Percentiles rank a stretch among this genome's conserved stretches.
phyloP scores from a whole-genome alignment of 2,113 vertebrate genomes.

The Ploceus nigricollis region DNA sequence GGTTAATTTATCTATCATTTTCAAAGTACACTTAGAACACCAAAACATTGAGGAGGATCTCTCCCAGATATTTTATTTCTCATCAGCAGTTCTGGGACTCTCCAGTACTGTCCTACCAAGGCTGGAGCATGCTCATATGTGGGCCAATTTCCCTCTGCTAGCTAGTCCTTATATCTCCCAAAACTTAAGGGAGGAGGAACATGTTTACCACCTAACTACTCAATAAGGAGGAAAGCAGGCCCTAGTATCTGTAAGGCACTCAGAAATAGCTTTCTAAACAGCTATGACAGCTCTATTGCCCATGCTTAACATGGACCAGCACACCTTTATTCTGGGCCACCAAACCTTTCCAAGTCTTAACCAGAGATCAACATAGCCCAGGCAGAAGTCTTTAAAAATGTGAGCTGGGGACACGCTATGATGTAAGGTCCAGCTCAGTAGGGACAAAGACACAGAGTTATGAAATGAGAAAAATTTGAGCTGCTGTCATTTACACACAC shows the following conservation, averaged over 20 bases:
- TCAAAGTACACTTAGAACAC: not conserved
- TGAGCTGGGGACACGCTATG: not conserved
- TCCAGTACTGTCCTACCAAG: not conserved
- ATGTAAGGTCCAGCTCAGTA: not conserved
- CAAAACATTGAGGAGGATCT: not conserved
- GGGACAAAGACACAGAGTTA: not conserved
- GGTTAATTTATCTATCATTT: not conserved
- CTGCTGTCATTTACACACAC: not conserved
- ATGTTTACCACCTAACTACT: not conserved
- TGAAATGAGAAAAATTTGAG: not conserved
- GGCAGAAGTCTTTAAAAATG: not conserved
- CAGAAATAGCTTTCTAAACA: not conserved
- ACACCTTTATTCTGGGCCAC: not conserved
- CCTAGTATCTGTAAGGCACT: not conserved
- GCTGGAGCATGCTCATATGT: not conserved
- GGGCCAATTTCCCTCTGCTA: not conserved
- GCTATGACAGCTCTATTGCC: not conserved
- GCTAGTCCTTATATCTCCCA: not conserved
- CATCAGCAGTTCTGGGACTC: not conserved
- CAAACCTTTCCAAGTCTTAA: not conserved
- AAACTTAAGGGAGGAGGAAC: not conserved
- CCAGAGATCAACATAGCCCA: not conserved
- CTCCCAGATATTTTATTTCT: not conserved
- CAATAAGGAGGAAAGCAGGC: not conserved
- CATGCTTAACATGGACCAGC: not conserved